Conservation (phyloP, 2,797 vertebrate genomes). For the Podarcis siculus region DNA sequence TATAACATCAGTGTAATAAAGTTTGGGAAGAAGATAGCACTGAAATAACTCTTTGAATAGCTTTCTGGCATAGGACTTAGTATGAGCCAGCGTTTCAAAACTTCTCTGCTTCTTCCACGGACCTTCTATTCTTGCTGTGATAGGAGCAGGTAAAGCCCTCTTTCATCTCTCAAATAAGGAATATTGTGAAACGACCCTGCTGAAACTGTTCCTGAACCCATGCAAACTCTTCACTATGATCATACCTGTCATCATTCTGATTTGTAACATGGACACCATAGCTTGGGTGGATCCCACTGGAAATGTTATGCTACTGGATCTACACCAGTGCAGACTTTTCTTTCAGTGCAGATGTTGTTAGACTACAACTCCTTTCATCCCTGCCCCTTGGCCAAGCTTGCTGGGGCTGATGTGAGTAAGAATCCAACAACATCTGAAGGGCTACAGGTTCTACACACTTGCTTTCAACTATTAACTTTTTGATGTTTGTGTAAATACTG, state of each 20-base stretch:
- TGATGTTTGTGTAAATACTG: background rate
- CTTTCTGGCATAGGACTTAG: background rate
- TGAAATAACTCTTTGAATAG: constrained; percentile 38
- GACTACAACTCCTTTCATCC: too few species aligned
- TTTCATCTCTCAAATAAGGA: background rate
- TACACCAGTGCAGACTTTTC: background rate
- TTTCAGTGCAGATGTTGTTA: too few species aligned
- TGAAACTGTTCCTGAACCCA: background rate
- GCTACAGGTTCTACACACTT: too few species aligned
- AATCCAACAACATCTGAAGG: too few species aligned
- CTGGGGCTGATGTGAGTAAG: too few species aligned
- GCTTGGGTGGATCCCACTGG: background rate
- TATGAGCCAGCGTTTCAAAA: constrained; percentile 31
- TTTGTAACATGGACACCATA: background rate
- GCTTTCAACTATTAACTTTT: background rate
- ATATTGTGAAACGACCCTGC: background rate
- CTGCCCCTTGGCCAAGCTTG: too few species aligned
- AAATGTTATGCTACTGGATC: background rate
- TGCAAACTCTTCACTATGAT: background rate
- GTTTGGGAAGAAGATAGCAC: background rate
- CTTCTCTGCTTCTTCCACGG: background rate
- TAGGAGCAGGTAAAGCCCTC: background rate
- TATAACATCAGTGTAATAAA: constrained; percentile 25
- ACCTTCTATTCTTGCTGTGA: background rate
- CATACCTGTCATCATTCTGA: background rate